Evolutionary conservation across 2,113 vertebrate genomes (phyloP).

Genomic region (Callopanchax toddi): DNA sequence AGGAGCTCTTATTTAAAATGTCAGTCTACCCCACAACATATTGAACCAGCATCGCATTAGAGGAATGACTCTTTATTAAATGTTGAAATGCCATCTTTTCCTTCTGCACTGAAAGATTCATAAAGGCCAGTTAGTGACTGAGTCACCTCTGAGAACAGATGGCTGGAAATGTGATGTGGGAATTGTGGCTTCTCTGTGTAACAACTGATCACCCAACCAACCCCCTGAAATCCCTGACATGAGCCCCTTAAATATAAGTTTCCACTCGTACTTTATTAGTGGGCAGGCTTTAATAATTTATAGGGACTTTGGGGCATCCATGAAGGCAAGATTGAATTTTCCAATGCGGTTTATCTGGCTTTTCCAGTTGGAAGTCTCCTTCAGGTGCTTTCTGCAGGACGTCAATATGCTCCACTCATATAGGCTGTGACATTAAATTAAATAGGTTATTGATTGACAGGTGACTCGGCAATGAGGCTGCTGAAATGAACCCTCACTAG

Average conservation of each 20-base stretch:
- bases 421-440: constrained; percentile 92
- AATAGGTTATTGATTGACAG: constrained; percentile 96
- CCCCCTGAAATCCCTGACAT: constrained; percentile 54
- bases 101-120: constrained; percentile 55
- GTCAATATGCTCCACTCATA: constrained; percentile 88
- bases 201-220: constrained; percentile 37
- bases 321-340: constrained; percentile 75
- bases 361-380: constrained; percentile 86
- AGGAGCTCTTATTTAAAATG: constrained; percentile 28
- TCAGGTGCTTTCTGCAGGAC: constrained; percentile 79
- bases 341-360: constrained; percentile 92
- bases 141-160: constrained; percentile 52
- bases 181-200: constrained; percentile 50
- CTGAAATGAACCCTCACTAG: constrained; percentile 76
- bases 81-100: constrained; percentile 48
- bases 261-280: constrained; percentile 58
- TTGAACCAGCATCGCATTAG: constrained; percentile 20
- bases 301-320: constrained; percentile 70
- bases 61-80: constrained; percentile 49
- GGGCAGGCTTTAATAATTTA: constrained; percentile 75
- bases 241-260: constrained; percentile 64
- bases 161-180: constrained; percentile 48
- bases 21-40: constrained; percentile 23
- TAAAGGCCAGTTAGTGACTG: constrained; percentile 70
- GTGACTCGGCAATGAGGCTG: constrained; percentile 80